Evolutionary conservation across 2,113 vertebrate genomes (phyloP).

Genomic region (Protobothrops flavoviridis): DNA sequence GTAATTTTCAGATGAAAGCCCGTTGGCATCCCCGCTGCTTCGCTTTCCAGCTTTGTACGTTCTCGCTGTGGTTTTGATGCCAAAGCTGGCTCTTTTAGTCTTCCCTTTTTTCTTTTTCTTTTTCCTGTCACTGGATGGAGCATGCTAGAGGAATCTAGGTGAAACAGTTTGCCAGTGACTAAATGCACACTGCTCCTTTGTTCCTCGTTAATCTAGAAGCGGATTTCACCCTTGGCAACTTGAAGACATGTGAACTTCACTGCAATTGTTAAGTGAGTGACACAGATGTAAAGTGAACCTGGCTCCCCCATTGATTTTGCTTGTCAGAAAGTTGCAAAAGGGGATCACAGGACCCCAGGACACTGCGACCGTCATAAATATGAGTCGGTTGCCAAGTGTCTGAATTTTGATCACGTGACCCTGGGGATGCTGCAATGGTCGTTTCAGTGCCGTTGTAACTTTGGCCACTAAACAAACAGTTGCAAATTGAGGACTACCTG

Average conservation of each 20-base stretch:
- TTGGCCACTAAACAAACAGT: not conserved
- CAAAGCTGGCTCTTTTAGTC: not conserved
- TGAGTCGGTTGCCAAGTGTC: not conserved
- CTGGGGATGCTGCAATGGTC: too few species aligned
- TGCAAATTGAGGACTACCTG: not conserved
- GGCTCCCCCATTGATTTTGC: too few species aligned
- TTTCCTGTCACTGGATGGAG: not conserved
- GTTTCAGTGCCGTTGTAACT: not conserved
- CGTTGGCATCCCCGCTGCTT: not conserved
- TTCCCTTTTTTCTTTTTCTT: not conserved
- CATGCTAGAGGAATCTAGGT: not conserved
- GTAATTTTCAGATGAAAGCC: slow-evolving; percentile 11
- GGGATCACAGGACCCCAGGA: too few species aligned
- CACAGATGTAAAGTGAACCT: too few species aligned
- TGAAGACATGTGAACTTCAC: not conserved
- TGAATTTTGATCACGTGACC: too few species aligned
- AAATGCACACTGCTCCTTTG: not conserved
- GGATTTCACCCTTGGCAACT: not conserved
- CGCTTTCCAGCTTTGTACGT: not conserved
- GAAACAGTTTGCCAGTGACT: too few species aligned
- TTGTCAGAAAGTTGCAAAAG: too few species aligned
- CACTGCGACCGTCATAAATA: not conserved
- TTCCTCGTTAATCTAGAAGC: not conserved
- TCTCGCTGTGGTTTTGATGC: not conserved
- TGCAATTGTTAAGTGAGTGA: too few species aligned